Percentiles rank a stretch among this genome's conserved stretches.
Evolutionary conservation across 2,797 vertebrate species (phyloP).

Genomic region (Taeniopygia guttata): DNA sequence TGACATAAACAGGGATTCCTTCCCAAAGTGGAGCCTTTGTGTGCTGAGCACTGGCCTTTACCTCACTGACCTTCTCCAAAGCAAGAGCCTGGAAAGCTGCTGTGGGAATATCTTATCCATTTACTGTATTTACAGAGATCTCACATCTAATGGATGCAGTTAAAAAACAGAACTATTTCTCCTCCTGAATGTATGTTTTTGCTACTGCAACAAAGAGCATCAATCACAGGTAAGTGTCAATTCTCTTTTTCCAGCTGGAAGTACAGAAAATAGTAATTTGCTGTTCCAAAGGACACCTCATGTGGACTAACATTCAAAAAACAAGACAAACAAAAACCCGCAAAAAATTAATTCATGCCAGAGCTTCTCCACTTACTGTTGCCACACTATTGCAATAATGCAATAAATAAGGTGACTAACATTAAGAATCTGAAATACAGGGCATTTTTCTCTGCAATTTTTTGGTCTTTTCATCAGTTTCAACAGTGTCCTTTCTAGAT

Average conservation of each 20-base stretch:
- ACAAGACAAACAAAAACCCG: not conserved
- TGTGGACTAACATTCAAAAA: not conserved
- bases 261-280: not conserved
- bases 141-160: not conserved
- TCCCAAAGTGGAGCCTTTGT: constrained; percentile 8
- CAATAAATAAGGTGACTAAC: not conserved
- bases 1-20: constrained; percentile 37
- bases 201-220: not conserved
- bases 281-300: not conserved
- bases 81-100: constrained; percentile 14
- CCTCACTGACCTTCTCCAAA: constrained; percentile 2
- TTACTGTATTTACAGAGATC: not conserved
- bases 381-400: not conserved
- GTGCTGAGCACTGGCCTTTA: not conserved
- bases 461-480: not conserved
- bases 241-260: not conserved
- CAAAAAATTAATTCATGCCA: not conserved
- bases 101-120: constrained; percentile 8
- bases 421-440: not conserved
- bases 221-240: not conserved
- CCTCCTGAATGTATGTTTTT: not conserved
- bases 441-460: not conserved
- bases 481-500: not conserved
- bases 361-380: not conserved
- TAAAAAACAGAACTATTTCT: not conserved